A percentile compares a stretch with the other conserved stretches of the same genome.
Evolutionary conservation across 1,140 invertebrate species (phyloP).

Genomic region (Callitettix versicolor): DNA sequence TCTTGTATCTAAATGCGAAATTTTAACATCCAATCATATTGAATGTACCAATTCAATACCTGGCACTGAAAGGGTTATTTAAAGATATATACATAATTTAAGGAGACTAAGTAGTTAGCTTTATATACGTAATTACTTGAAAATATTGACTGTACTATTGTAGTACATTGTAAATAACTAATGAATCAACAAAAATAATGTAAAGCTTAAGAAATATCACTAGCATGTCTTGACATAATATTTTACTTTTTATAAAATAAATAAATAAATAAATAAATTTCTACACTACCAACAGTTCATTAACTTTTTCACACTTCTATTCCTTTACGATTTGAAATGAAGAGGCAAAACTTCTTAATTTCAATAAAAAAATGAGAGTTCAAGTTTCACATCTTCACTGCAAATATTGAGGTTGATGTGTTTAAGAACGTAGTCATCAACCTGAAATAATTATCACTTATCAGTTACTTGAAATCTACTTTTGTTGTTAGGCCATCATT

Average conservation of each 20-base stretch:
- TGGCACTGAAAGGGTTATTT: no score
- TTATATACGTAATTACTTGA: no score
- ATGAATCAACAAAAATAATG: no score
- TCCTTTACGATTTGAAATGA: slow-evolving; percentile 18
- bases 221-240: no score
- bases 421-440: background rate
- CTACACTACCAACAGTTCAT: background rate
- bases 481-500: slow-evolving; percentile 47
- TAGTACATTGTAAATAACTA: no score
- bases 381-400: slow-evolving; percentile 24
- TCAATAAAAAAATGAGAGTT: slow-evolving; percentile 9
- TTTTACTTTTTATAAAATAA: background rate
- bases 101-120: no score
- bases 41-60: no score
- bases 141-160: no score
- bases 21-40: no score
- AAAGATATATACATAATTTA: no score
- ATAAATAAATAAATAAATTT: slow-evolving; percentile 11
- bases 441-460: background rate
- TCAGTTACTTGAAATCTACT: background rate
- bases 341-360: slow-evolving; percentile 22
- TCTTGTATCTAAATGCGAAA: no score
- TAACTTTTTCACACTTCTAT: background rate
- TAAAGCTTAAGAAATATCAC: no score
- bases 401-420: slow-evolving; percentile 7